Evolutionary conservation across 2,797 vertebrate genomes (phyloP).

Genomic region (Coregonus suidteri): DNA sequence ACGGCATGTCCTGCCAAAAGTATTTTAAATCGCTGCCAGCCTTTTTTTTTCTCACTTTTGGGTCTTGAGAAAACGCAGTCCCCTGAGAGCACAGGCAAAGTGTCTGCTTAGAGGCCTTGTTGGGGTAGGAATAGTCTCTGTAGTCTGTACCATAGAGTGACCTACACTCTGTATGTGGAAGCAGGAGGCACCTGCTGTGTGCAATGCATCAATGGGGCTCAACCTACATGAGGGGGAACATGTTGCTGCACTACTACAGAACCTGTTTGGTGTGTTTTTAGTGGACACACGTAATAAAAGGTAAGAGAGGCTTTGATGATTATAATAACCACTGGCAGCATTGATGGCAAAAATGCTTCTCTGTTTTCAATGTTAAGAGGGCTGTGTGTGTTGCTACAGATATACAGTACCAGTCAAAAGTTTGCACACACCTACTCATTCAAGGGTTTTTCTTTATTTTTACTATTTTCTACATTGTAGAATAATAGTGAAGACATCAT

Average conservation of each 20-base stretch:
- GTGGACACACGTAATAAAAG: not conserved
- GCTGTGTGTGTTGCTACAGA: not conserved
- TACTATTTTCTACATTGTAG: too few species aligned
- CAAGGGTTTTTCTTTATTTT: too few species aligned
- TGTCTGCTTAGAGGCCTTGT: not conserved
- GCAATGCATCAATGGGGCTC: too few species aligned
- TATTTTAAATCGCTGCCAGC: constrained; percentile 23
- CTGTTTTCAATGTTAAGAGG: not conserved
- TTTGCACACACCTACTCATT: too few species aligned
- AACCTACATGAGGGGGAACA: too few species aligned
- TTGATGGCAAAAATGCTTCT: constrained; percentile 57
- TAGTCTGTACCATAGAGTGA: not conserved
- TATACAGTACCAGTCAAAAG: not conserved
- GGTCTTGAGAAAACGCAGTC: constrained; percentile 66
- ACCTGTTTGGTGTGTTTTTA: constrained; percentile 16
- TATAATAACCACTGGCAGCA: constrained; percentile 29
- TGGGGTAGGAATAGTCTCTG: not conserved
- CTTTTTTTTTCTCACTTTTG: constrained; percentile 58
- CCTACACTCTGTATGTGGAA: not conserved
- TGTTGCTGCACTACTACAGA: too few species aligned
- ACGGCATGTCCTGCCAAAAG: constrained; percentile 41
- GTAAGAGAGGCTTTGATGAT: not conserved
- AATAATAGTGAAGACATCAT: too few species aligned
- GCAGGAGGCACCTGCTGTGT: not conserved
- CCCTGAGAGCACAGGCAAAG: constrained; percentile 52